A percentile compares a stretch with the other conserved stretches of the same genome.
Conservation (phyloP, 2,113 vertebrate genomes). For the Paramormyrops kingsleyae region DNA sequence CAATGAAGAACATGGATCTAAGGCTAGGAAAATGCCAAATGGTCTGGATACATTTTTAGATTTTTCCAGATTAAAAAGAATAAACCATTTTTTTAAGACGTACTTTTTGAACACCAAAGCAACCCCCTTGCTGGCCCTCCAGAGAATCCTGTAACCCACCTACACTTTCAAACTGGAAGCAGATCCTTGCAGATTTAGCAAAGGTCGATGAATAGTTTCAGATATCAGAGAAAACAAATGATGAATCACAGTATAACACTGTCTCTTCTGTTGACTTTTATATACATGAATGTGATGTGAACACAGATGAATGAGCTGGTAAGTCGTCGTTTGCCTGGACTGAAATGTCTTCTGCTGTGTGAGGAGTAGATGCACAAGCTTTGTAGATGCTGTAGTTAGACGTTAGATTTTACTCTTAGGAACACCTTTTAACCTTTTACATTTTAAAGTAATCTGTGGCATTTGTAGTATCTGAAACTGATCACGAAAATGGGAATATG, state of each 20-base stretch:
- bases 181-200: neutral
- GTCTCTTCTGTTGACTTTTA: neutral
- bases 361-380: neutral
- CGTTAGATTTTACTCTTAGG: neutral
- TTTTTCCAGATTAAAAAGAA: neutral
- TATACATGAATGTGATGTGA: constrained; percentile 2
- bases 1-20: neutral
- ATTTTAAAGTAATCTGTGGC: neutral
- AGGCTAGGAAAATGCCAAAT: neutral
- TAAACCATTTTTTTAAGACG: neutral
- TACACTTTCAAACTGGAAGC: neutral
- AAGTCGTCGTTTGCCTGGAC: neutral
- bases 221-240: neutral
- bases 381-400: neutral
- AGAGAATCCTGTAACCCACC: neutral
- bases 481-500: neutral
- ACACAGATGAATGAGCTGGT: constrained; percentile 6
- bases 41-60: neutral
- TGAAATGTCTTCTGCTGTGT: neutral
- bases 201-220: neutral
- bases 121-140: neutral
- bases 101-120: neutral
- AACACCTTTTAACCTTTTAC: neutral
- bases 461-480: neutral
- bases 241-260: neutral